Percentiles rank a stretch among this genome's conserved stretches.
Evolutionary conservation across 2,888 invertebrate genomes (phyloP).

Genomic region (Lymantria monacha): DNA sequence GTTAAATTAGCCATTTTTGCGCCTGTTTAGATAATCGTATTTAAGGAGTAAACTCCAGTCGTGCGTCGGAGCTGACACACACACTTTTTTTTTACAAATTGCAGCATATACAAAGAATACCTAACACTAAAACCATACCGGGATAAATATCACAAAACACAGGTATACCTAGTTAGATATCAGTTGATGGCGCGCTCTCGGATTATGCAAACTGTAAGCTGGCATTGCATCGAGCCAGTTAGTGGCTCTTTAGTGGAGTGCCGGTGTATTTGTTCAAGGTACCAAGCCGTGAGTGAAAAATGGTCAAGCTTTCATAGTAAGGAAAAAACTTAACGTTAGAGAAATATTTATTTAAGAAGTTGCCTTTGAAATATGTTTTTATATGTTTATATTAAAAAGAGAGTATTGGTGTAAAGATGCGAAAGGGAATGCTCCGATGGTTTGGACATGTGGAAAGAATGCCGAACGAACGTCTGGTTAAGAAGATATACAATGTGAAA

Average conservation of each 20-base stretch:
- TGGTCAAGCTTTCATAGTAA: neutral
- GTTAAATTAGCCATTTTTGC: too few relatives aligned
- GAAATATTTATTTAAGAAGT: constrained; percentile 1
- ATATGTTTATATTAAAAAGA: neutral
- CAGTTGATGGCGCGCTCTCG: constrained; percentile 20
- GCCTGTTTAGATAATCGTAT: too few relatives aligned
- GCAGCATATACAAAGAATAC: neutral
- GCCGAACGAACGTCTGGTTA: too few relatives aligned
- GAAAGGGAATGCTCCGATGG: too few relatives aligned
- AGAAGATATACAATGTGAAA: too few relatives aligned
- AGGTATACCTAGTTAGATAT: constrained; percentile 18
- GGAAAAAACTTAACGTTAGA: neutral
- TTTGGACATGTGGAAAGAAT: too few relatives aligned
- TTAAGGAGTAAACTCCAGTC: too few relatives aligned
- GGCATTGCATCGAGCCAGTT: constrained; percentile 32
- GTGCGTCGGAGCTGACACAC: too few relatives aligned
- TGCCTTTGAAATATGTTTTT: neutral
- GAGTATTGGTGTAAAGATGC: too few relatives aligned
- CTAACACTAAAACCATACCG: neutral
- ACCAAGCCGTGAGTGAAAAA: constrained; percentile 6
- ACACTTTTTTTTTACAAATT: too few relatives aligned
- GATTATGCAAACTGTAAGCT: constrained; percentile 45
- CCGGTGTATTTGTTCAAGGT: constrained; percentile 26
- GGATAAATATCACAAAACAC: constrained; percentile 12
- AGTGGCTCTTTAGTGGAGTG: constrained; percentile 37